These are phyloP conservation scores for Chironex yamaguchii DNA, from an alignment of 30 jellyfish, hydroid and myxozoan species.

Conservation along the genomic window DNA sequence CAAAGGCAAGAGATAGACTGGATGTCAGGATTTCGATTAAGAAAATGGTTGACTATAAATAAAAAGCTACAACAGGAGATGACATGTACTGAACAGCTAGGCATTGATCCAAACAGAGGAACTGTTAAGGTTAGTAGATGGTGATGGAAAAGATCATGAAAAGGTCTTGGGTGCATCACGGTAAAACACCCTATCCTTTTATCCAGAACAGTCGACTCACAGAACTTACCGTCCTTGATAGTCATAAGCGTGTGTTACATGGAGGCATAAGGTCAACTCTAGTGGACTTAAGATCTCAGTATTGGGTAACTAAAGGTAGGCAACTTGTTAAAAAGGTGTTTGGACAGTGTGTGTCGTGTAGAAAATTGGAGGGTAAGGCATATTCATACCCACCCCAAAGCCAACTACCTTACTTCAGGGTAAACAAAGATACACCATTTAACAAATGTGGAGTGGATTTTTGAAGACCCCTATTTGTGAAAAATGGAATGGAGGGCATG, in stretches of 20 bases:
- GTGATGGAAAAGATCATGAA: no score
- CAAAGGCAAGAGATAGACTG: constrained; percentile 10
- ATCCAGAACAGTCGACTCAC: no score
- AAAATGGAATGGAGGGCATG: background rate
- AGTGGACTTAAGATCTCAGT: background rate
- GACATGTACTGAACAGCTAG: background rate
- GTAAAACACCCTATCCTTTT: no score
- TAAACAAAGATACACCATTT: background rate
- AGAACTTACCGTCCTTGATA: background rate
- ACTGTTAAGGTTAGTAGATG: no score
- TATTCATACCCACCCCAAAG: background rate
- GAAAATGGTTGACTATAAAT: background rate
- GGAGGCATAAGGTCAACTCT: background rate
- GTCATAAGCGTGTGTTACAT: background rate
- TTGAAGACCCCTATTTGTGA: background rate
- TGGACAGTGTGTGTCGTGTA: background rate
- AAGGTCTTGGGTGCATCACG: no score
- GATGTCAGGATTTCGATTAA: background rate
- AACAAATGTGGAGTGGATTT: background rate
- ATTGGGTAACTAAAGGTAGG: background rate
- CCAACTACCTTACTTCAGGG: background rate
- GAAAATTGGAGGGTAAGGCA: background rate
- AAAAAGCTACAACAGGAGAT: background rate
- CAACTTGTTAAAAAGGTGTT: background rate
- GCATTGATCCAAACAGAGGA: no score